Conservation (phyloP, 2,113 vertebrate species). For the Zosterops pallidus region DNA sequence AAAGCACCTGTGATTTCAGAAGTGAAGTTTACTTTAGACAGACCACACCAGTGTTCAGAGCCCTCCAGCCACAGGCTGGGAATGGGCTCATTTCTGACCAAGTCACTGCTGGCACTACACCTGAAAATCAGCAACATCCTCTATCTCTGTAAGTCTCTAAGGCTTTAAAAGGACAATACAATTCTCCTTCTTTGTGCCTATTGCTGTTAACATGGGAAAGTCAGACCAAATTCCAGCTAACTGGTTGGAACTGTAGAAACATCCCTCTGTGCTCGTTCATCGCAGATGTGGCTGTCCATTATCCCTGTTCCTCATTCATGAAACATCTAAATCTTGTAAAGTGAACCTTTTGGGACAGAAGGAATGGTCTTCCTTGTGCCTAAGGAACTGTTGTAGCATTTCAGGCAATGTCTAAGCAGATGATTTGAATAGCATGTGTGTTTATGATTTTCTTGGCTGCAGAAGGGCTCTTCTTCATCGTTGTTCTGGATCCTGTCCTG, state of each 20-base stretch:
- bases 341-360: neutral
- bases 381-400: neutral
- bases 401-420: neutral
- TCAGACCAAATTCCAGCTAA: neutral
- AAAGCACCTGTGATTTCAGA: neutral
- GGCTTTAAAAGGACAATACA: neutral
- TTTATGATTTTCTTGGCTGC: neutral
- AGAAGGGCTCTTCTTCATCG: neutral
- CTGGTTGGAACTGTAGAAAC: neutral
- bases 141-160: neutral
- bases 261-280: neutral
- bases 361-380: neutral
- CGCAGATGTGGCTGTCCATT: neutral
- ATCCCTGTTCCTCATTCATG: neutral
- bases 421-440: neutral
- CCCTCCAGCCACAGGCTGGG: neutral
- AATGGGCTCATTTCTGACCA: neutral
- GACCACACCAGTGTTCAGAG: neutral
- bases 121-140: neutral
- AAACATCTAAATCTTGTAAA: neutral
- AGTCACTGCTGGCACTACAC: neutral
- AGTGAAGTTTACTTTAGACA: neutral
- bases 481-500: neutral
- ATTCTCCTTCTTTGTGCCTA: neutral
- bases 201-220: neutral